phyloP scores from a whole-genome alignment of 2,113 vertebrate genomes.

The Picathartes gymnocephalus region DNA sequence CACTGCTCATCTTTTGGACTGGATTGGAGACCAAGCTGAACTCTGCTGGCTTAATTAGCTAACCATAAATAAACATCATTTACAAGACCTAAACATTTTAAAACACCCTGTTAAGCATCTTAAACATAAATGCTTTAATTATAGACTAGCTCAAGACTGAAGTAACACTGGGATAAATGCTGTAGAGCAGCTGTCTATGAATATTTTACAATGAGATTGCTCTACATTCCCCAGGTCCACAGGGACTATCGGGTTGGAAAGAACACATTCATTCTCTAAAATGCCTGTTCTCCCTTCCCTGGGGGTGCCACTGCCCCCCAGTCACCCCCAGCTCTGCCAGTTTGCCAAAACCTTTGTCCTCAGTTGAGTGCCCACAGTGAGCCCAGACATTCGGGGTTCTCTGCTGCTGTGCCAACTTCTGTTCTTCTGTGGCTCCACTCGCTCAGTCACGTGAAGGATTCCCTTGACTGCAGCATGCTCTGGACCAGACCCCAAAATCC shows the following conservation, averaged over 20 bases:
- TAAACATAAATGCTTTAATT: slow-evolving; percentile 72
- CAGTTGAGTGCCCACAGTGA: not conserved
- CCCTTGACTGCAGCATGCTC: not conserved
- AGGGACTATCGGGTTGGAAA: not conserved
- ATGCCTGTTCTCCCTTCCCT: not conserved
- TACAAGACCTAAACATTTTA: slow-evolving; percentile 68
- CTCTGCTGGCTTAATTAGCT: slow-evolving; percentile 51
- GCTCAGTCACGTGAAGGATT: not conserved
- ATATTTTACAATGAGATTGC: slow-evolving; percentile 56
- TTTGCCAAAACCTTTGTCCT: not conserved
- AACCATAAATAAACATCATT: slow-evolving; percentile 67
- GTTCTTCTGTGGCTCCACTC: not conserved
- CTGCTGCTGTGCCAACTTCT: not conserved
- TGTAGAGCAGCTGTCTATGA: slow-evolving; percentile 65
- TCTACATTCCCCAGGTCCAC: not conserved
- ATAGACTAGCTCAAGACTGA: slow-evolving; percentile 60
- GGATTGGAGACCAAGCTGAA: slow-evolving; percentile 12
- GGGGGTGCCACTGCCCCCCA: not conserved
- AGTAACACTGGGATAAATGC: slow-evolving; percentile 63
- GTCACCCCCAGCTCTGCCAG: not conserved
- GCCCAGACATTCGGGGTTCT: not conserved
- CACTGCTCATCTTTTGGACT: not conserved
- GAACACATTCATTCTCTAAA: not conserved
- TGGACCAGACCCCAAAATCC: not conserved
- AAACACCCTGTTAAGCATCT: slow-evolving; percentile 68